Evolutionary conservation across 2,797 vertebrate species (phyloP), one percentile per base, ranked within the genome.

Genomic region (Enteromius trimaculatus): DNA sequence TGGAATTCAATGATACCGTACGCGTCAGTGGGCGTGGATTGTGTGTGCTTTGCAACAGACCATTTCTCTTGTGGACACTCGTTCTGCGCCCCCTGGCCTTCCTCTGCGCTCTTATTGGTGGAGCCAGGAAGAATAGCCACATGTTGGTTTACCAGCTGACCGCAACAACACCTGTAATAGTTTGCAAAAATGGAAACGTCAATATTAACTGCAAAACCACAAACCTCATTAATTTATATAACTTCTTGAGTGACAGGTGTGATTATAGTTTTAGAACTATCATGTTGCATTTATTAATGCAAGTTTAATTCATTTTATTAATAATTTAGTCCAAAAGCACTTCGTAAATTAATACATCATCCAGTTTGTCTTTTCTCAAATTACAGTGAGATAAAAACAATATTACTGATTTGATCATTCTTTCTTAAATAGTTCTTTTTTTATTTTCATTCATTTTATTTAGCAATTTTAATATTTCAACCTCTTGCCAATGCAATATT

Each of bases 1-100:
- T 99, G 97, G 92, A 99, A 99, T 88, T 99, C 98, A 0, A 98
- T 95, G 79, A 95, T 91, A 83, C 98, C 98, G 17, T 95, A 99
- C 83, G 97, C 91, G 49, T 99, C 96, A 0, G 97, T 99, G 1
- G 98, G 96, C 83, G 92, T 96, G 23, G 93, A 94, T 86, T 96
- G 95, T 1, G 98, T 99, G 92, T 99, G 96, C 84, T 97, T 99
- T 87, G 91, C 89, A 88, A 96, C 87, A 0, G 93, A 95, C 98
- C 98, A 99, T 90, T 96, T 99, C 76, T 98, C 97, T 5, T 94
- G 92, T 13, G 92, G 93, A 21, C 88, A 64, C 84, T 97, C 97
- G 37, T 90, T 91, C 89, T 95, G 96, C 77, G 93, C 92, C 79
- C 92, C 87, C 71, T 92, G 93, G 66, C 92, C 85, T 62, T 98